Evolutionary conservation across 2,888 invertebrate genomes (phyloP).

Genomic region (Drosophila hawaiiensis): DNA sequence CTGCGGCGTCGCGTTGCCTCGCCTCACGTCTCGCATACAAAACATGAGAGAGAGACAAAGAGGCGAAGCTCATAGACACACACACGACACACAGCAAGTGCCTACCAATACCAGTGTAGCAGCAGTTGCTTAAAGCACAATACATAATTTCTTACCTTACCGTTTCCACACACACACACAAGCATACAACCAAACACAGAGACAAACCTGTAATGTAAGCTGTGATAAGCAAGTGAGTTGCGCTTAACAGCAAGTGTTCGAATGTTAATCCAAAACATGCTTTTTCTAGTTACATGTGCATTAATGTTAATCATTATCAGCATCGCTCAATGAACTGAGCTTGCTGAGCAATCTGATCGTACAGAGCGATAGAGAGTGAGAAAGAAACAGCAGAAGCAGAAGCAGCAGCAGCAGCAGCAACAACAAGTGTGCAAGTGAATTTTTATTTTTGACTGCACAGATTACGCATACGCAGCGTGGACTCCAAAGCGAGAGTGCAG

Average conservation of each 20-base stretch:
- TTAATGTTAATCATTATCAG: constrained; percentile 40
- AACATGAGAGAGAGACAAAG: constrained; percentile 28
- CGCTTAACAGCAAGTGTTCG: constrained; percentile 30
- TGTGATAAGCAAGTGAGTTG: constrained; percentile 47
- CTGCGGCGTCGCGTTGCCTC: constrained; percentile 31
- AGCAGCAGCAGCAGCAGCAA: constrained; percentile 11
- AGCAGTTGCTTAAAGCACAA: constrained; percentile 46
- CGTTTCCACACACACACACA: constrained; percentile 2
- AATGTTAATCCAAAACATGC: background rate
- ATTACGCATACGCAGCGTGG: constrained; percentile 50
- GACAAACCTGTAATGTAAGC: constrained; percentile 29
- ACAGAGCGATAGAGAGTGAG: constrained; percentile 4
- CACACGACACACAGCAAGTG: constrained; percentile 43
- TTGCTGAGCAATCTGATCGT: constrained; percentile 49
- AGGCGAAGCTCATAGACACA: constrained; percentile 21
- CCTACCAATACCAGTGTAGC: constrained; percentile 25
- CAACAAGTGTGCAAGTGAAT: constrained; percentile 56
- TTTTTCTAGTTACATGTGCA: constrained; percentile 12
- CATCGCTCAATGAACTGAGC: constrained; percentile 51
- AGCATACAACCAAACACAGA: background rate
- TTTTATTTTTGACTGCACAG: constrained; percentile 20
- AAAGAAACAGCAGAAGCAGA: background rate
- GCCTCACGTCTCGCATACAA: constrained; percentile 49
- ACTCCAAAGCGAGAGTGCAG: constrained; percentile 4
- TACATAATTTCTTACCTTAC: constrained; percentile 44